phyloP scores from a whole-genome alignment of 2,797 vertebrate genomes.

The Melanotaenia trifasciata region DNA sequence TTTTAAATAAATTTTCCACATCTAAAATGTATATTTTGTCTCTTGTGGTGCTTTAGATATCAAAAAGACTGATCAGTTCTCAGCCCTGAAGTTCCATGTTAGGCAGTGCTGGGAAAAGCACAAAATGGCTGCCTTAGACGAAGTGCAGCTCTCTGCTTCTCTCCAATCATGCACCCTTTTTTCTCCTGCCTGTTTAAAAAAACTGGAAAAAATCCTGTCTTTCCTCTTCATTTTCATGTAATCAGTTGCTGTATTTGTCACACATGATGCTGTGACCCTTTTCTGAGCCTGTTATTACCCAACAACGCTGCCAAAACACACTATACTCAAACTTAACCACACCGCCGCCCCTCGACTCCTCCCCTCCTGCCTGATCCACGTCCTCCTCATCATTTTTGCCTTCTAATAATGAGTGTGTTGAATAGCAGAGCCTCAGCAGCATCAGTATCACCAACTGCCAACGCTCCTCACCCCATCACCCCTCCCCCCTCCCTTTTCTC shows the following conservation, averaged over 20 bases:
- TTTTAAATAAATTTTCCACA: background rate
- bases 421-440: conserved; percentile 66
- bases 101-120: conserved; percentile 74
- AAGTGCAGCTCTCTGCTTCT: conserved; percentile 57
- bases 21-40: background rate
- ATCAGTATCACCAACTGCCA: conserved; percentile 44
- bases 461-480: background rate
- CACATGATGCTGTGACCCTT: conserved; percentile 11
- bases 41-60: background rate
- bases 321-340: conserved; percentile 8
- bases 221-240: background rate
- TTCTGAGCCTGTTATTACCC: background rate
- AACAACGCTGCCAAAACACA: background rate
- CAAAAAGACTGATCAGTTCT: conserved; percentile 28
- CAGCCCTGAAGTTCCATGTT: conserved; percentile 76
- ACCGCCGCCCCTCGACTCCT: conserved; percentile 34
- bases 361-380: conserved; percentile 28
- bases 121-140: conserved; percentile 82
- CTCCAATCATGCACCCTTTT: conserved; percentile 12
- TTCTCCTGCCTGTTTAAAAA: background rate
- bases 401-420: conserved; percentile 63
- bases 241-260: conserved; percentile 24
- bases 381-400: conserved; percentile 54
- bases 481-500: background rate
- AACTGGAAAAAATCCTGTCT: background rate